These are phyloP conservation scores for Mystacides longicornis DNA, from an alignment of 2,888 invertebrate species.

Conservation along the genomic window DNA sequence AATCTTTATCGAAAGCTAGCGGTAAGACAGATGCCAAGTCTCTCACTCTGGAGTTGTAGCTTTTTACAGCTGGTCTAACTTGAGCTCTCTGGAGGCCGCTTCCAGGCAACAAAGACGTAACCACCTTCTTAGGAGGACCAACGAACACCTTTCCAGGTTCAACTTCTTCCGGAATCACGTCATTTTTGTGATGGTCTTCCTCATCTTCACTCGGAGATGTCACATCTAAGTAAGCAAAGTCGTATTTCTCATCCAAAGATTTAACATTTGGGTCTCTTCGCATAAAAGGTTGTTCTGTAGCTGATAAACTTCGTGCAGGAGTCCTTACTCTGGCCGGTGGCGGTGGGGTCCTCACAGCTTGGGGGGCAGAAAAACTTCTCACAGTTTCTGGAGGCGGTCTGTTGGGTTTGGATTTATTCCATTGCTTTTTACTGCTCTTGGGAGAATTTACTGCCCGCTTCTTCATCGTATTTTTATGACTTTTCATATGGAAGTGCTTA, in stretches of 20 bases:
- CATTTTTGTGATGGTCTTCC: slow-evolving; percentile 8
- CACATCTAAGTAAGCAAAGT: slow-evolving; percentile 23
- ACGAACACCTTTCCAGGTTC: slow-evolving; percentile 8
- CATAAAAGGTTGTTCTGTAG: slow-evolving; percentile 12
- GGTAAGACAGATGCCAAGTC: slow-evolving; percentile 20
- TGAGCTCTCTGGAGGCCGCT: slow-evolving; percentile 42
- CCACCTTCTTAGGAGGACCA: slow-evolving; percentile 35
- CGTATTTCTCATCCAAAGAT: slow-evolving; percentile 18
- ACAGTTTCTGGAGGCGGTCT: slow-evolving; percentile 13
- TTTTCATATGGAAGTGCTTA: slow-evolving; percentile 15
- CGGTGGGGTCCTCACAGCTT: slow-evolving; percentile 6
- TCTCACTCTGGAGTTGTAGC: slow-evolving; percentile 28
- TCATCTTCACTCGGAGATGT: slow-evolving; percentile 25
- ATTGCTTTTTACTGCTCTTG: slow-evolving; percentile 10
- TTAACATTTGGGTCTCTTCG: neutral
- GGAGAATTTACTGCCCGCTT: slow-evolving; percentile 18
- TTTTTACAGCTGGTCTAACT: slow-evolving; percentile 36
- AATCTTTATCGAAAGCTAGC: neutral
- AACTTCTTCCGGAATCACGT: neutral
- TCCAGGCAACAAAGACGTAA: slow-evolving; percentile 40
- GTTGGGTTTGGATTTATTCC: slow-evolving; percentile 11
- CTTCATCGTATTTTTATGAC: slow-evolving; percentile 13
- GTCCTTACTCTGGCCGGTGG: neutral
- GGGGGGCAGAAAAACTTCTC: slow-evolving; percentile 24
- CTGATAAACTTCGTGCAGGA: slow-evolving; percentile 20